Conservation (phyloP, 2,888 invertebrate genomes). For the Polydrusus cervinus region DNA sequence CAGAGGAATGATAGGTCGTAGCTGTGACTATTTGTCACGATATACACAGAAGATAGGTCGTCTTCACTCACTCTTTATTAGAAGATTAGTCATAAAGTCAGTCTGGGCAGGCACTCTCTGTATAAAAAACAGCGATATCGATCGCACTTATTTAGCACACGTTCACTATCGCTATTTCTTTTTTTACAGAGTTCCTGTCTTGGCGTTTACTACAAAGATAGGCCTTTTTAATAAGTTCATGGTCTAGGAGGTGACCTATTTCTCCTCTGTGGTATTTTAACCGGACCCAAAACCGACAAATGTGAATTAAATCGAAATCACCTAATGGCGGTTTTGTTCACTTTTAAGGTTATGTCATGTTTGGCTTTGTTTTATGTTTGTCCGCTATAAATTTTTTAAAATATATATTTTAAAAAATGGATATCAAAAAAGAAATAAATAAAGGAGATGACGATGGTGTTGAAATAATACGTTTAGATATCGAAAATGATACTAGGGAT, state of each 20-base stretch:
- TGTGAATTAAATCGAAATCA: neutral
- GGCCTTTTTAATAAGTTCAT: too few species aligned
- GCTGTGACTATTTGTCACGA: neutral
- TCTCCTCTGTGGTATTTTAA: too few species aligned
- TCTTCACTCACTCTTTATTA: too few species aligned
- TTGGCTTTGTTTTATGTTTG: slow-evolving; percentile 42
- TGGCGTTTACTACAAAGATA: too few species aligned
- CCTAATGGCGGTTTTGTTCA: slow-evolving; percentile 19
- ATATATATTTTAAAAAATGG: slow-evolving; percentile 35
- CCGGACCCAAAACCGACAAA: too few species aligned
- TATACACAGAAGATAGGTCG: too few species aligned
- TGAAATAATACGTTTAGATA: slow-evolving; percentile 57
- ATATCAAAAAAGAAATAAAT: slow-evolving; percentile 35
- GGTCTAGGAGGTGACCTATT: neutral
- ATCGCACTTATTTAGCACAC: too few species aligned
- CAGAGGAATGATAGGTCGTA: neutral
- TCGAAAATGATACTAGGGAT: slow-evolving; percentile 51
- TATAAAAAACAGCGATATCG: too few species aligned
- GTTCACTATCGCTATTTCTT: too few species aligned
- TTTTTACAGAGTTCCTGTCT: too few species aligned
- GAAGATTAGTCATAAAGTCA: too few species aligned
- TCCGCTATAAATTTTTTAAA: slow-evolving; percentile 27
- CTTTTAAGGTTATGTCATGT: slow-evolving; percentile 39
- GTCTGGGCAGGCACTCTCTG: too few species aligned
- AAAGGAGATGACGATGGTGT: slow-evolving; percentile 53